Evolutionary conservation across 2,113 vertebrate species (phyloP), one percentile per base, ranked within the genome.

Genomic region (Perognathus longimembris): DNA sequence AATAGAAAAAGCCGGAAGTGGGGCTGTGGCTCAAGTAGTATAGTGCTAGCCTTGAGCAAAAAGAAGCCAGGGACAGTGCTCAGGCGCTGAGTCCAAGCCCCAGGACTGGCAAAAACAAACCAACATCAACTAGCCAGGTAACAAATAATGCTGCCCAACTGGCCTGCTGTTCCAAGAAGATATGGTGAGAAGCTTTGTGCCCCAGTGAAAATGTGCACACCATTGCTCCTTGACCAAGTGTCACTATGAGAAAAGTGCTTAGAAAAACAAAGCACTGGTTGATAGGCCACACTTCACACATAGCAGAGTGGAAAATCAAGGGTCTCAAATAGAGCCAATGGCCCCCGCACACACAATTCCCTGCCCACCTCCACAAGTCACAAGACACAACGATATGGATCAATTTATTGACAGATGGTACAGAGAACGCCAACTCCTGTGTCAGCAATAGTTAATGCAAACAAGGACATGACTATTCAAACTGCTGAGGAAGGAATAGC

Each of bases 381-480:
- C 0, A 3, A 57, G 64, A 83, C 18, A 45, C 66, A 83, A 76
- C 66, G 69, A 75, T 92, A 91, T 0, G 17, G 22, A 88, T 50
- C 42, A 6, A 83, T 80, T 32, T 73, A 82, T 12, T 8, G n/a
- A 79, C 15, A 84, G n/a, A 34, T 63, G 4, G 38, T 20, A 76
- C 24, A 38, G 66, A 78, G 15, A 77, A 89, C 24, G 40, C 88
- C 81, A 86, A 57, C 32, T 64, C 69, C 54, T 59, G 12, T 2
- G 20, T 76, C 71, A 77, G 40, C 54, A 71, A 38, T 10, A 64
- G 80, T 76, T 80, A 88, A 69, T 0, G 4, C 21, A 80, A 92
- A 54, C 82, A 84, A 89, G 91, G 95, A 93, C 90, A 90, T 69
- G 74, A 79, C 71, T 71, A 83, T 85, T 82, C 75, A 79, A 88